Evolutionary conservation across 2,797 vertebrate genomes (phyloP).

Genomic region (Phrynocephalus guinanensis): DNA sequence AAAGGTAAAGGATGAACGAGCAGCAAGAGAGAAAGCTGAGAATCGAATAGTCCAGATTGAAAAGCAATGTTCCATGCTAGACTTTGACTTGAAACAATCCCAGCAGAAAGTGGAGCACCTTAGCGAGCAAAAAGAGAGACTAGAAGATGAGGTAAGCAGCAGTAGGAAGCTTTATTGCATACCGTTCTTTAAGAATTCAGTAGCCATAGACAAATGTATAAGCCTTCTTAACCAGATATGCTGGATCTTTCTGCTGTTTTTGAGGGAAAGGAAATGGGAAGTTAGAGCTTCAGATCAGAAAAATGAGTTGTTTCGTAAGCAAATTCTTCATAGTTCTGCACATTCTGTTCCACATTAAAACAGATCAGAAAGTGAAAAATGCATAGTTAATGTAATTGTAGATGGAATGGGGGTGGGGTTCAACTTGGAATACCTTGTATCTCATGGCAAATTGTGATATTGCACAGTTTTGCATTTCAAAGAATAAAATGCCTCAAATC

Average conservation of each 20-base stretch:
- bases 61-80: slow-evolving; percentile 97
- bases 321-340: not conserved
- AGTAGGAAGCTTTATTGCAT: not conserved
- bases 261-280: not conserved
- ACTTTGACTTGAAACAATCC: slow-evolving; percentile 98
- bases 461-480: too few species aligned
- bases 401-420: not conserved
- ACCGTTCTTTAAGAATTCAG: slow-evolving; percentile 13
- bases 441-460: not conserved
- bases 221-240: not conserved
- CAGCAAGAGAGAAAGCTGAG: slow-evolving; percentile 91
- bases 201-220: not conserved
- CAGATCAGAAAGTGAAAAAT: not conserved
- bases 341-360: not conserved
- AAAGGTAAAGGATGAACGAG: slow-evolving; percentile 94
- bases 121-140: slow-evolving; percentile 93
- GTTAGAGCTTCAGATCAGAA: not conserved
- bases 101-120: slow-evolving; percentile 97
- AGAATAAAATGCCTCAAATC: not conserved
- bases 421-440: not conserved
- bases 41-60: slow-evolving; percentile 93
- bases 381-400: not conserved
- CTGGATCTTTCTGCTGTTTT: slow-evolving; percentile 10
- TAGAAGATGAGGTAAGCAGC: slow-evolving; percentile 91
- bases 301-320: not conserved